Percentiles rank a stretch among this genome's conserved stretches.
Evolutionary conservation across 1,140 invertebrate genomes (phyloP).

Genomic region (Teleopsis dalmanni): DNA sequence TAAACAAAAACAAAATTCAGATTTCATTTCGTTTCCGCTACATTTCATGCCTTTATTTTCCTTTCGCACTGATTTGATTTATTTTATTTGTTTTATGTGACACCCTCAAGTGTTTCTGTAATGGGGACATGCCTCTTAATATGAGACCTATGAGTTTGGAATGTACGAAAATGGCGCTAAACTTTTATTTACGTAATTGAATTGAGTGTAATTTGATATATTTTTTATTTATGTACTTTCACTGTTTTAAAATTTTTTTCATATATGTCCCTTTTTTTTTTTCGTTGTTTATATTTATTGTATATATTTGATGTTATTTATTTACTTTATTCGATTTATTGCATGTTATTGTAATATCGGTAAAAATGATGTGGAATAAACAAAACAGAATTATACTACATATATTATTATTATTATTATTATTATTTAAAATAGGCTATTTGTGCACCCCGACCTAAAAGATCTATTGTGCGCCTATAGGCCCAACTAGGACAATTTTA

Average conservation of each 20-base stretch:
- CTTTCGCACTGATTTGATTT: conserved; percentile 33
- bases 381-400: background rate
- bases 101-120: conserved; percentile 35
- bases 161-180: conserved; percentile 4
- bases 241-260: background rate
- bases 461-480: background rate
- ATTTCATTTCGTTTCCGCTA: background rate
- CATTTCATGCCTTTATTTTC: background rate
- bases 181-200: conserved; percentile 8
- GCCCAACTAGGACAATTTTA: background rate
- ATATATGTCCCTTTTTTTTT: background rate
- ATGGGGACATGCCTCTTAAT: conserved; percentile 26
- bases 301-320: background rate
- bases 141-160: conserved; percentile 27
- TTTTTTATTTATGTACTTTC: background rate
- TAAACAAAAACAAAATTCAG: conserved; percentile 1
- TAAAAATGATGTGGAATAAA: background rate
- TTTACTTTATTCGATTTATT: background rate
- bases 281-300: background rate
- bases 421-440: background rate
- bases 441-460: background rate
- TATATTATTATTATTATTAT: background rate
- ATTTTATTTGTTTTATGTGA: conserved; percentile 43
- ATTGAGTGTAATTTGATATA: background rate
- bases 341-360: background rate